phyloP scores from a whole-genome alignment of 2,113 vertebrate genomes.

The Cryptotis parvus region DNA sequence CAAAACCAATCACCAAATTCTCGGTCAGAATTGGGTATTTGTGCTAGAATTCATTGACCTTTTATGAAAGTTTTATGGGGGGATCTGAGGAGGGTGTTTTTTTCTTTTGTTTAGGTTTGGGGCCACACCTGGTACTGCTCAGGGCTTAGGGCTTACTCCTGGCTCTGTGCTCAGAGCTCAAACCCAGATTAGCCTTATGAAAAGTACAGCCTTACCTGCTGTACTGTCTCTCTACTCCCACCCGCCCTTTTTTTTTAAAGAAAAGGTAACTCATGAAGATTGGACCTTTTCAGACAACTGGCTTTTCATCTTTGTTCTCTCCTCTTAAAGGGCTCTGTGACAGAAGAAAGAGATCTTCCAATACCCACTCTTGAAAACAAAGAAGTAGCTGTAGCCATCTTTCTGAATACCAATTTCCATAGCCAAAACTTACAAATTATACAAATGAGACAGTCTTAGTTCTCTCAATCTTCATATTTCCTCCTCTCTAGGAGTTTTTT shows the following conservation, averaged over 20 bases:
- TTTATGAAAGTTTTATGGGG: no score
- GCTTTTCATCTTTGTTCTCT: neutral
- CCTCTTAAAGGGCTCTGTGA: neutral
- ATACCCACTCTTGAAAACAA: neutral
- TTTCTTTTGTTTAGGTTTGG: neutral
- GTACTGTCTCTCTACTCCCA: no score
- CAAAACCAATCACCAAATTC: neutral
- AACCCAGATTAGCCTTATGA: no score
- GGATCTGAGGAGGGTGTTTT: no score
- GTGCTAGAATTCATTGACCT: neutral
- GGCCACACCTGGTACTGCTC: no score
- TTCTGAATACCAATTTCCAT: neutral
- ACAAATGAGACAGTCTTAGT: neutral
- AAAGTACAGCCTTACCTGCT: no score
- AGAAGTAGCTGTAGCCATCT: neutral
- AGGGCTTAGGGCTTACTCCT: no score
- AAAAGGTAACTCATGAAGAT: neutral
- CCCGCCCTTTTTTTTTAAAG: neutral
- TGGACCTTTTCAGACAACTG: neutral
- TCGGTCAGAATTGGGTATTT: neutral
- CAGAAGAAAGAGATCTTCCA: neutral
- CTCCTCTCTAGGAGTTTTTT: neutral
- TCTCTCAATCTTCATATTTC: neutral
- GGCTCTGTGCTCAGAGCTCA: no score
- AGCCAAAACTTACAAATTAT: neutral